A percentile compares a stretch with the other conserved stretches of the same genome.
Conservation (phyloP, 2,888 invertebrate genomes). For the Gymnosoma rotundatum region DNA sequence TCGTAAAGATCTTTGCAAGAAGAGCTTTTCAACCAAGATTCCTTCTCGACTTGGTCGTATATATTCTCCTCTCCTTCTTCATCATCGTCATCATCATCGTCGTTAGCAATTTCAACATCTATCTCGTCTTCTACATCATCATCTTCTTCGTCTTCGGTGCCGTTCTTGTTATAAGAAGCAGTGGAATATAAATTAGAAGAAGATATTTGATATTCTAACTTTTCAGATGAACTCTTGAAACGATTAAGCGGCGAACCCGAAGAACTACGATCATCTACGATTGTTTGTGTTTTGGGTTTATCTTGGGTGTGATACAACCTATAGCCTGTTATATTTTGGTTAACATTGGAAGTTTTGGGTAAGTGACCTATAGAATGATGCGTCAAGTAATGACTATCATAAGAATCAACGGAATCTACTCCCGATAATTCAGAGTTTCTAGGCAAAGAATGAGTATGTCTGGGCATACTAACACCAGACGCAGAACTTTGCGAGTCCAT, state of each 20-base stretch:
- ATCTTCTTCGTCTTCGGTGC: conserved; percentile 71
- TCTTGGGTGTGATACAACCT: conserved; percentile 44
- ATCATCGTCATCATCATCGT: conserved; percentile 75
- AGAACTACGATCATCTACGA: conserved; percentile 74
- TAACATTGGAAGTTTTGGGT: conserved; percentile 68
- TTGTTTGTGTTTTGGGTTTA: conserved; percentile 17
- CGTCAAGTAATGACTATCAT: conserved; percentile 81
- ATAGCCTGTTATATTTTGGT: conserved; percentile 43
- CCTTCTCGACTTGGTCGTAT: conserved; percentile 81
- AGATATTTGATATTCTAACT: conserved; percentile 85
- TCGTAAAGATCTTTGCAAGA: conserved; percentile 92
- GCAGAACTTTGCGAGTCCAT: conserved; percentile 80
- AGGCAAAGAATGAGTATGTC: conserved; percentile 80
- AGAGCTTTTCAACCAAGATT: conserved; percentile 89
- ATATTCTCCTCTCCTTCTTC: conserved; percentile 77
- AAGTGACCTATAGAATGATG: conserved; percentile 78
- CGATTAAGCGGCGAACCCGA: conserved; percentile 75
- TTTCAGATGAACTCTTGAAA: conserved; percentile 79
- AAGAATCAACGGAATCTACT: conserved; percentile 82
- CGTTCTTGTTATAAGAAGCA: conserved; percentile 76
- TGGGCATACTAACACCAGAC: conserved; percentile 69
- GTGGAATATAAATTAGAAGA: conserved; percentile 84
- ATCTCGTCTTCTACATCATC: conserved; percentile 72
- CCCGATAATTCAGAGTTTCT: conserved; percentile 81
- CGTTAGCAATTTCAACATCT: conserved; percentile 75